These are phyloP conservation scores for Bilobella aurantiaca DNA, from an alignment of 1,140 invertebrate species.

Conservation along the genomic window DNA sequence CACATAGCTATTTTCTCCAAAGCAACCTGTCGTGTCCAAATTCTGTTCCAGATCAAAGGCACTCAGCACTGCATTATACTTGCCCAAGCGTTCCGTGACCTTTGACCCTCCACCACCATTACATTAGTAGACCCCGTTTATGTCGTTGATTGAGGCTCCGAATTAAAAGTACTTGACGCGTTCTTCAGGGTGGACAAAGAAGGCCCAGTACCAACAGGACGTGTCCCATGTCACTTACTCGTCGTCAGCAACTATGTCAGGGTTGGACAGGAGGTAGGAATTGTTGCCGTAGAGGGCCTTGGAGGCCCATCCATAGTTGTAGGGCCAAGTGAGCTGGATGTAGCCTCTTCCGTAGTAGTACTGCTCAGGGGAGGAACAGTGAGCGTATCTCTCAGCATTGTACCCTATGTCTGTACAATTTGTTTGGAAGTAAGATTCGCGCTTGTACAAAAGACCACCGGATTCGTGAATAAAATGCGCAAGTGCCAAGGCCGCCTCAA, in stretches of 20 bases:
- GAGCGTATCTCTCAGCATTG: conserved; percentile 16
- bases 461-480: conserved; percentile 26
- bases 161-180: conserved; percentile 26
- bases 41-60: too few relatives aligned
- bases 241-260: conserved; percentile 23
- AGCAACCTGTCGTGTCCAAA: too few relatives aligned
- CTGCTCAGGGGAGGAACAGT: conserved; percentile 18
- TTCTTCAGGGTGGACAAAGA: conserved; percentile 14
- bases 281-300: conserved; percentile 16
- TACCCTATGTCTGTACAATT: conserved; percentile 17
- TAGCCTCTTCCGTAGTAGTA: conserved; percentile 27
- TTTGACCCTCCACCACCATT: too few relatives aligned
- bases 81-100: too few relatives aligned
- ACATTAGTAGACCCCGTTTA: conserved; percentile 31
- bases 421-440: conserved; percentile 16
- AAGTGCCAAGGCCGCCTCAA: conserved; percentile 29
- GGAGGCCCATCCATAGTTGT: conserved; percentile 25
- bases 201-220: conserved; percentile 27
- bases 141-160: conserved; percentile 26
- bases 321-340: conserved; percentile 31
- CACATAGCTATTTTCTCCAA: too few relatives aligned
- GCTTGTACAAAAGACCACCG: conserved; percentile 17
- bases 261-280: conserved; percentile 15
- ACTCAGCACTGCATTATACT: too few relatives aligned
- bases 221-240: conserved; percentile 26